Evolutionary conservation across 2,888 invertebrate species (phyloP), one percentile per base, ranked within the genome.

Genomic region (Heliothis peltigera): DNA sequence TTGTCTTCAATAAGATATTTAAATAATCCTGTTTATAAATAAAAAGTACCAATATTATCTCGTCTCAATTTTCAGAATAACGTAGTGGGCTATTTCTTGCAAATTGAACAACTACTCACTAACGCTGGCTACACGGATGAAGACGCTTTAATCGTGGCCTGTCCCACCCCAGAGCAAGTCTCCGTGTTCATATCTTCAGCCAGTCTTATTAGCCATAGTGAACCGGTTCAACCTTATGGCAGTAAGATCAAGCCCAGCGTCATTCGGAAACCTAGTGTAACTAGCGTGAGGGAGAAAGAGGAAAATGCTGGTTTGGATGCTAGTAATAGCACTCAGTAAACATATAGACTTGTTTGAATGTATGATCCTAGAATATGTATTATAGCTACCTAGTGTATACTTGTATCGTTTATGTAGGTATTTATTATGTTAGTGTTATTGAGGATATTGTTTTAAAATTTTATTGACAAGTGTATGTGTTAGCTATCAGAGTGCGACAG

Each of bases 91-190:
- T 96, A 97, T 39, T 99, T 99, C 92, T 96, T 98, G 8, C 98
- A 98, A 90, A 90, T 99, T 44, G 97, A 97, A 79, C 97, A 98
- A 87, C 92, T 97, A 19, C 92, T 99, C 12, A 91, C 96, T 1
- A 95, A 95, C 70, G 97, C 97, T 28, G 96, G 97, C 55, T 99
- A 98, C 87, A 96, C 96, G 0, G 95, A 96, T 32, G 99, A 99
- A 85, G 98, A 98, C 82, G 95, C 96, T 62, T 95, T 97, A 58
- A 96, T 99, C 56, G 97, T 99, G 4, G 98, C 97, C 10, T 98
- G 99, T 85, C 99, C 99, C 0, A 97, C 98, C 1, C 97, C 98
- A 2, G 99, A 99, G 87, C 99, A 99, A 93, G 96, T 99, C 12
- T 97, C 98, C n/a, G 96, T 98, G 43, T 96, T 98, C 81, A 95